Evolutionary conservation across 37 sponge, comb jelly and placozoan species (phyloP).

Genomic region (Ephydatia muelleri): DNA sequence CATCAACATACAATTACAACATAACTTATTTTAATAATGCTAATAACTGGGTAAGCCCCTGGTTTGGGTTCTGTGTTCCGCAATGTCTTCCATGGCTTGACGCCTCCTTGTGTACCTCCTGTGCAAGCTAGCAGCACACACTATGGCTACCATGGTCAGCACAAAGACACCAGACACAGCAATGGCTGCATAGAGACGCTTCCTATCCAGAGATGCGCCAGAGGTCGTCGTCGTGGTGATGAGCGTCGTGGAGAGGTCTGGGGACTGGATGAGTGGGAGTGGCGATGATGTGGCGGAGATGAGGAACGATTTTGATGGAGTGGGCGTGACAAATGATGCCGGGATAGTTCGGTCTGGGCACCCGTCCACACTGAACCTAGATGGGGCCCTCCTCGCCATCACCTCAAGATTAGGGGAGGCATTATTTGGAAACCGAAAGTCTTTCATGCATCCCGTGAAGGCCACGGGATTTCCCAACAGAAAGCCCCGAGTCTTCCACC

Average conservation of each 20-base stretch:
- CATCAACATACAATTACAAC: too few species aligned
- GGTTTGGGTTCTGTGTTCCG: too few species aligned
- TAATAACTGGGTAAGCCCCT: too few species aligned
- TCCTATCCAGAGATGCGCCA: background rate
- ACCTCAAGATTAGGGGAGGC: constrained; percentile 19
- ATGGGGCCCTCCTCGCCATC: background rate
- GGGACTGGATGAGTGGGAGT: constrained; percentile 1
- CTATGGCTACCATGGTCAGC: too few species aligned
- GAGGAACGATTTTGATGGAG: background rate
- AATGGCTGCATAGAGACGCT: too few species aligned
- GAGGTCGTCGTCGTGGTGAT: background rate
- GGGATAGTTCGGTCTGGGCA: constrained; percentile 4
- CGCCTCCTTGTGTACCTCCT: too few species aligned
- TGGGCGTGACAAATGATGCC: background rate
- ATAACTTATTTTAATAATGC: too few species aligned
- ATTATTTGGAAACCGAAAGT: constrained; percentile 3
- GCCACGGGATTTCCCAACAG: background rate
- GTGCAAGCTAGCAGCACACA: too few species aligned
- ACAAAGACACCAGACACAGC: too few species aligned
- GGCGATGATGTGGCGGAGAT: background rate
- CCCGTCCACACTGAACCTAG: background rate
- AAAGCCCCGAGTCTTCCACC: too few species aligned
- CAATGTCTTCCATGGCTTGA: too few species aligned
- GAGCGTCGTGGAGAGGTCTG: background rate
- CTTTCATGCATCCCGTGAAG: constrained; percentile 28